Conservation (phyloP, 1,140 invertebrate species). For the Caenorhabditis brenneri region DNA sequence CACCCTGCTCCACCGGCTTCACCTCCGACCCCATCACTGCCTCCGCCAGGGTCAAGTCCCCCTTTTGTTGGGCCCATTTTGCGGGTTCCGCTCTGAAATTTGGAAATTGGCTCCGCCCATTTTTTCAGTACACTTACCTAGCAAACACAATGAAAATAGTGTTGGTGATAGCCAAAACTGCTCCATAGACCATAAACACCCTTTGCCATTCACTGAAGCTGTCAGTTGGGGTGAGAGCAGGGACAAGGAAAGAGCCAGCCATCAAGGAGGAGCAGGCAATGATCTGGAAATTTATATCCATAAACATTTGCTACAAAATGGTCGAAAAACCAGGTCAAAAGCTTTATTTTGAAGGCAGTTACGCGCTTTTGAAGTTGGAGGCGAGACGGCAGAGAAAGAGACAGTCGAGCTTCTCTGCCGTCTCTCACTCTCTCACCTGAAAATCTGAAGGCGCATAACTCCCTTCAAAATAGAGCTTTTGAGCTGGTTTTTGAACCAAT, state of each 20-base stretch:
- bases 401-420: no score
- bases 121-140: not conserved
- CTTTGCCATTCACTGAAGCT: slow-evolving; percentile 54
- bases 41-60: not conserved
- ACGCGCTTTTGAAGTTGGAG: no score
- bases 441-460: no score
- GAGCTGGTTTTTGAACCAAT: no score
- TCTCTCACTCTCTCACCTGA: no score
- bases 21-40: slow-evolving; percentile 7
- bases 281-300: no score
- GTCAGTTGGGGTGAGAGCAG: slow-evolving; percentile 53
- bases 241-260: slow-evolving; percentile 58
- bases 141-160: slow-evolving; percentile 57
- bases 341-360: no score
- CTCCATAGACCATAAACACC: slow-evolving; percentile 53
- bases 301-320: no score
- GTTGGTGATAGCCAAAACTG: slow-evolving; percentile 54
- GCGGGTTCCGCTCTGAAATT: slow-evolving; percentile 47
- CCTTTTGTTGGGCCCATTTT: slow-evolving; percentile 39
- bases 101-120: not conserved
- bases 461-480: no score
- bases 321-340: no score
- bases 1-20: no score
- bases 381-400: no score
- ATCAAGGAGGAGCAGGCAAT: slow-evolving; percentile 49